These are phyloP conservation scores for Drusus annulatus DNA, from an alignment of 1,140 invertebrate genomes.

Conservation along the genomic window DNA sequence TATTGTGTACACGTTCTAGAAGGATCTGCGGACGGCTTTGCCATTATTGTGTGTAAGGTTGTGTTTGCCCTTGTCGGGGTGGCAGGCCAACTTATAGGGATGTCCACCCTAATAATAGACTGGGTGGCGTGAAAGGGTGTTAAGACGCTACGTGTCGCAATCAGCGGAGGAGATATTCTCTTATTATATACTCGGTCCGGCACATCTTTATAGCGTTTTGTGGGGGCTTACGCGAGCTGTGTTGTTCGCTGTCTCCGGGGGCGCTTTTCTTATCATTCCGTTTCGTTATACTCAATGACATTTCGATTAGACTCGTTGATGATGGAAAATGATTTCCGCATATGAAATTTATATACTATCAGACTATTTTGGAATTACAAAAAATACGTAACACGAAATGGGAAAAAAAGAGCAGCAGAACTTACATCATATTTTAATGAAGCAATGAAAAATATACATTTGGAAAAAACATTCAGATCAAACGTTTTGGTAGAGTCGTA, in stretches of 20 bases:
- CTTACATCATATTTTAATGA: too few species aligned
- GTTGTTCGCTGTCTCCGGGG: not conserved
- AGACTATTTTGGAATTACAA: too few species aligned
- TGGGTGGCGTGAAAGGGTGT: slow-evolving; percentile 56
- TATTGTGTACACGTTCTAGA: slow-evolving; percentile 57
- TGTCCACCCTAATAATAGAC: slow-evolving; percentile 56
- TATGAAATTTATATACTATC: too few species aligned
- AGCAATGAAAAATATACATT: too few species aligned
- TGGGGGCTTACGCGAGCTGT: slow-evolving; percentile 26
- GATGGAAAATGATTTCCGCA: too few species aligned
- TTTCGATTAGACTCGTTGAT: not conserved
- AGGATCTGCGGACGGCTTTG: slow-evolving; percentile 55
- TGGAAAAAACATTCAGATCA: too few species aligned
- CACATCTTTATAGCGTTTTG: slow-evolving; percentile 25
- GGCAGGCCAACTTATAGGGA: slow-evolving; percentile 51
- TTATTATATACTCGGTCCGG: slow-evolving; percentile 53
- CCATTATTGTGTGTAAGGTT: slow-evolving; percentile 56
- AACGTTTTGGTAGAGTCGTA: too few species aligned
- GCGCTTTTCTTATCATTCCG: slow-evolving; percentile 8
- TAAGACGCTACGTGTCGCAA: slow-evolving; percentile 59
- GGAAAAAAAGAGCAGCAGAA: too few species aligned
- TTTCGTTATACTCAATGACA: too few species aligned
- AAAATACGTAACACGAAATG: too few species aligned
- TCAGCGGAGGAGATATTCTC: slow-evolving; percentile 57
- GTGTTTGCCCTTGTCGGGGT: slow-evolving; percentile 47